phyloP scores from a whole-genome alignment of 2,797 vertebrate species.

The Parambassis ranga region DNA sequence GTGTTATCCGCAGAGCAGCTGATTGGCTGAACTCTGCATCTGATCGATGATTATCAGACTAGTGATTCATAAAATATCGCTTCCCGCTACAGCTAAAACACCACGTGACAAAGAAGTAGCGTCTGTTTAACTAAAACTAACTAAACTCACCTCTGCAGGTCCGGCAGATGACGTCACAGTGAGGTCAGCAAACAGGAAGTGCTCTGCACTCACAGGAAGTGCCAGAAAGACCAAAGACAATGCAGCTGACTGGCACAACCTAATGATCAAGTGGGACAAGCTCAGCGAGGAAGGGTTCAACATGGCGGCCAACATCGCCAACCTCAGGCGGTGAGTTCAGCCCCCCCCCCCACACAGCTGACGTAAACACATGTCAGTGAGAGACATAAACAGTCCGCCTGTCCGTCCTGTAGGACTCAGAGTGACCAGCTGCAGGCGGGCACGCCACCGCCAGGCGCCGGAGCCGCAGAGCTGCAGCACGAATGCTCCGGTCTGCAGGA shows the following conservation, averaged over 20 bases:
- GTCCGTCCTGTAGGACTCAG: too few species aligned
- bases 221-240: conserved; percentile 92
- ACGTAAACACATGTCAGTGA: too few species aligned
- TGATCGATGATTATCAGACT: too few species aligned
- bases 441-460: background rate
- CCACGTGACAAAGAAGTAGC: too few species aligned
- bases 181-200: conserved; percentile 73
- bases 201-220: conserved; percentile 82
- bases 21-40: too few species aligned
- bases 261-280: conserved; percentile 89
- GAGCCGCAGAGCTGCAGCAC: conserved; percentile 59
- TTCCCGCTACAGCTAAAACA: too few species aligned
- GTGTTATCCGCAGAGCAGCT: too few species aligned
- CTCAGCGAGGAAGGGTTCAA: conserved; percentile 84
- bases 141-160: conserved; percentile 26
- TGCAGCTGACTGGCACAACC: conserved; percentile 94
- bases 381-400: too few species aligned
- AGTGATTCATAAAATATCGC: too few species aligned
- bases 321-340: conserved; percentile 81
- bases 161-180: conserved; percentile 3
- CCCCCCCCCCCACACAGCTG: too few species aligned
- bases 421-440: background rate
- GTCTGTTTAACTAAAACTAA: too few species aligned
- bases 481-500: conserved; percentile 82
- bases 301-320: conserved; percentile 81